Evolutionary conservation across 2,797 vertebrate genomes (phyloP).

Genomic region (Lagothrix lagotricha): DNA sequence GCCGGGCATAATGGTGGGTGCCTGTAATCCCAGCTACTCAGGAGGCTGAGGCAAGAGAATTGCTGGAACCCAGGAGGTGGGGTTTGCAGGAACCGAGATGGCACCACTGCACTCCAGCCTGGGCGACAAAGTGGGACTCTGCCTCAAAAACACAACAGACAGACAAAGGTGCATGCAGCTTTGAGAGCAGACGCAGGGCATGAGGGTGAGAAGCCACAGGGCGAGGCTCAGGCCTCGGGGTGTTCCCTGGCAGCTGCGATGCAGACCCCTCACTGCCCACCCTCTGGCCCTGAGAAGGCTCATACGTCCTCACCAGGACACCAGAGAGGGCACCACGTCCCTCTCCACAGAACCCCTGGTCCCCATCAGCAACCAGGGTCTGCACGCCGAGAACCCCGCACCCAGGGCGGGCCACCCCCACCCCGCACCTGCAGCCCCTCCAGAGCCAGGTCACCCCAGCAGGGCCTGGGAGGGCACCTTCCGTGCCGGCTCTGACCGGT

Average conservation of each 20-base stretch:
- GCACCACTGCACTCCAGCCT: too few species aligned
- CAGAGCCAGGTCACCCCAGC: neutral
- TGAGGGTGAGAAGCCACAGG: neutral
- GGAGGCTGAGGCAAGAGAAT: too few species aligned
- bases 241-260: neutral
- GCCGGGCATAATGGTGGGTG: too few species aligned
- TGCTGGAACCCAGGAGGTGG: too few species aligned
- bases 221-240: neutral
- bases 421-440: too few species aligned
- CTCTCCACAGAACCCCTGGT: neutral
- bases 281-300: neutral
- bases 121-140: too few species aligned
- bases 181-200: rapidly evolving
- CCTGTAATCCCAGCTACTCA: too few species aligned
- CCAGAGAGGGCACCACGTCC: neutral
- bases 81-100: too few species aligned
- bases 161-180: rapidly evolving
- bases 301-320: neutral
- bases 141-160: too few species aligned
- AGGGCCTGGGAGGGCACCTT: neutral
- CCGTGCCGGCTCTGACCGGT: neutral
- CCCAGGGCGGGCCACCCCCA: too few species aligned
- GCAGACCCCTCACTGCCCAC: neutral
- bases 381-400: too few species aligned
- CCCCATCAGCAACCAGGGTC: neutral